Evolutionary conservation across 2,888 invertebrate species (phyloP).

Genomic region (Cremastinae sp.): DNA sequence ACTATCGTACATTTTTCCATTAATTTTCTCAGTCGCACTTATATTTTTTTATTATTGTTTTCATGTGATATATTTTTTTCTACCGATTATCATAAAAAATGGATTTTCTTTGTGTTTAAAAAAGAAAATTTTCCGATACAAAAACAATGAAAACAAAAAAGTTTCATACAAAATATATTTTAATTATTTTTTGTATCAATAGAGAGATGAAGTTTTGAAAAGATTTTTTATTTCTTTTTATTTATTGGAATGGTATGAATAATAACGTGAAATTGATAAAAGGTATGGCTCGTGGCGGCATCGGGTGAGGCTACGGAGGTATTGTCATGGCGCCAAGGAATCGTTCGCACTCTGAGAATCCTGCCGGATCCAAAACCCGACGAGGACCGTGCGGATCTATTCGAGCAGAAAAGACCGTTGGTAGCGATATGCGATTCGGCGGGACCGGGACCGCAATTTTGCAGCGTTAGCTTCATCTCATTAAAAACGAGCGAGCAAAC

Average conservation of each 20-base stretch:
- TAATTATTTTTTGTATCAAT: no score
- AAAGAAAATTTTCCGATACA: no score
- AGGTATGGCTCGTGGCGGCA: constrained; percentile 93
- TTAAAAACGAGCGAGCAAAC: constrained; percentile 90
- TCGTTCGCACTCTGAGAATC: constrained; percentile 90
- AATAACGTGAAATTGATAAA: constrained; percentile 17
- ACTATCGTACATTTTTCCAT: no score
- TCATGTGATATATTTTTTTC: no score
- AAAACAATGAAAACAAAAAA: no score
- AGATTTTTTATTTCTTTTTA: no score
- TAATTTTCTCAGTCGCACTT: no score
- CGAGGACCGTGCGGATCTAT: constrained; percentile 85
- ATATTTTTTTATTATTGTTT: no score
- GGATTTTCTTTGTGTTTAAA: no score
- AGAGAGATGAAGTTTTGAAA: no score
- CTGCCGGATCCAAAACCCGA: constrained; percentile 88
- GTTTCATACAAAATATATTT: no score
- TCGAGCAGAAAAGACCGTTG: constrained; percentile 90
- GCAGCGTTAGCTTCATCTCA: constrained; percentile 92
- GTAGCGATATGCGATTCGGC: constrained; percentile 94
- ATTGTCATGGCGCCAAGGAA: constrained; percentile 95
- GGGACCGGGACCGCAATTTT: constrained; percentile 88
- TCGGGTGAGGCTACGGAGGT: constrained; percentile 97
- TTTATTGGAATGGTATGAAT: not conserved
- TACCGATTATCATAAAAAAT: no score